A percentile compares a stretch with the other conserved stretches of the same genome.
Conservation (phyloP, 2,888 invertebrate species). For the Alloscopus bannaensis region DNA sequence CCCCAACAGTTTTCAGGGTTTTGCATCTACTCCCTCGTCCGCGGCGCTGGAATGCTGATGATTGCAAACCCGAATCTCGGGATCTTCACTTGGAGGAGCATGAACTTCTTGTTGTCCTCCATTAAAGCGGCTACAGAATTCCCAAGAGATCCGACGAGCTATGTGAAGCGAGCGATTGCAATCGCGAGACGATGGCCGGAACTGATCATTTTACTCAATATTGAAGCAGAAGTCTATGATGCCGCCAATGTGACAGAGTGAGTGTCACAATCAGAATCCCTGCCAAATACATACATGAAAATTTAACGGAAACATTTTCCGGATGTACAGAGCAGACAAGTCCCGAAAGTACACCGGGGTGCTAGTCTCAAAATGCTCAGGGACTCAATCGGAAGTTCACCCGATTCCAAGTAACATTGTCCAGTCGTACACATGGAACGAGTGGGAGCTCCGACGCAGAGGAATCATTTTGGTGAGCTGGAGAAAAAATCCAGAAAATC, state of each 20-base stretch:
- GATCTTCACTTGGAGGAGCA: constrained; percentile 61
- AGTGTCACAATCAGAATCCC: too few species aligned
- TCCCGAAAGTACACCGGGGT: constrained; percentile 29
- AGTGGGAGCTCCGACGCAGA: constrained; percentile 70
- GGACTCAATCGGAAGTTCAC: constrained; percentile 69
- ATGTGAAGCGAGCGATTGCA: constrained; percentile 50
- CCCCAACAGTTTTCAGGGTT: constrained; percentile 66
- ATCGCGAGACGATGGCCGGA: constrained; percentile 69
- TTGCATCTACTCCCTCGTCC: constrained; percentile 67
- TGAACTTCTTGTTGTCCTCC: constrained; percentile 61
- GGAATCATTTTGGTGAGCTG: constrained; percentile 67
- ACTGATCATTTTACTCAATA: constrained; percentile 65
- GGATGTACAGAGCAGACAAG: constrained; percentile 7
- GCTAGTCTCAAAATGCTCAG: constrained; percentile 52
- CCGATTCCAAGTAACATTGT: constrained; percentile 67
- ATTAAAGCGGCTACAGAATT: constrained; percentile 65
- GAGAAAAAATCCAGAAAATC: too few species aligned
- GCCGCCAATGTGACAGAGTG: constrained; percentile 48
- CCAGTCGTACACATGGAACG: constrained; percentile 68
- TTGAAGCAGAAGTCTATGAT: constrained; percentile 64
- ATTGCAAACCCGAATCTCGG: constrained; percentile 69
- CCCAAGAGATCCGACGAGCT: constrained; percentile 63
- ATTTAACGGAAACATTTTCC: constrained; percentile 4
- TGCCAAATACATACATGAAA: too few species aligned
- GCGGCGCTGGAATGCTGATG: constrained; percentile 67